Base-by-base conservation (phyloP, 2,113 vertebrate species). In the Leptobrachium leishanense region DNA sequence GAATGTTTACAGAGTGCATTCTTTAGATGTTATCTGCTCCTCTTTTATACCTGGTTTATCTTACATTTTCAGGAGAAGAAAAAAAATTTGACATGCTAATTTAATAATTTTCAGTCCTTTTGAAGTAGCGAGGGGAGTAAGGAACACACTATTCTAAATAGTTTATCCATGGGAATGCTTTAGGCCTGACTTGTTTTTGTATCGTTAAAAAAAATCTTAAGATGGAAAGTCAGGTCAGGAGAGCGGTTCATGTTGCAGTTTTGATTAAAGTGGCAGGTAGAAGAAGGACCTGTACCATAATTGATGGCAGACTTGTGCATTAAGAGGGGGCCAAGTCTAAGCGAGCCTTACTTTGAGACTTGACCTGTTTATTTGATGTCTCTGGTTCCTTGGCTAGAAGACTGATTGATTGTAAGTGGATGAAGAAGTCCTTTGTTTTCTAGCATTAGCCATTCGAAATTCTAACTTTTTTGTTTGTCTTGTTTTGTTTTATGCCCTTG, bases 1-100 rank as follows among this genome's bases (percentile, higher is more conserved):
- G 67, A 77, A 77, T 77, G 76, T 77, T 77, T 70, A 70, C 50
- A 70, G 54, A 70, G 43, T 43, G 10, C 76, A 77, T 77, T 77
- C 76, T 67, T 46, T 2, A 77, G 76, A 77, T 77, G 66, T 77
- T 77, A 77, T 77, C 76, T 70, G 55, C 42, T 71, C 63, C 9
- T 43, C 42, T 77, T 77, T 77, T 63, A 77, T 77, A 70, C 76
- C 67, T 77, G 67, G 67, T 77, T 77, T 63, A 70, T 77, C 55
- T 70, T 77, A 77, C 59, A 54, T 59, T 59, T 54, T 54, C 11
- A 31, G 20, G 20, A 31, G 20, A 31, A 5, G 8, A 43, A 68
- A 68, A 71, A 63, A 71, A 41, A 62, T 20, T 70, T 70, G 76
- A 68, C 68, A 70, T 15, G n/a, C 31, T 71, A 50, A 77, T 70